These are phyloP conservation scores for Lonchura striata DNA, from an alignment of 2,113 vertebrate species.

Conservation along the genomic window DNA sequence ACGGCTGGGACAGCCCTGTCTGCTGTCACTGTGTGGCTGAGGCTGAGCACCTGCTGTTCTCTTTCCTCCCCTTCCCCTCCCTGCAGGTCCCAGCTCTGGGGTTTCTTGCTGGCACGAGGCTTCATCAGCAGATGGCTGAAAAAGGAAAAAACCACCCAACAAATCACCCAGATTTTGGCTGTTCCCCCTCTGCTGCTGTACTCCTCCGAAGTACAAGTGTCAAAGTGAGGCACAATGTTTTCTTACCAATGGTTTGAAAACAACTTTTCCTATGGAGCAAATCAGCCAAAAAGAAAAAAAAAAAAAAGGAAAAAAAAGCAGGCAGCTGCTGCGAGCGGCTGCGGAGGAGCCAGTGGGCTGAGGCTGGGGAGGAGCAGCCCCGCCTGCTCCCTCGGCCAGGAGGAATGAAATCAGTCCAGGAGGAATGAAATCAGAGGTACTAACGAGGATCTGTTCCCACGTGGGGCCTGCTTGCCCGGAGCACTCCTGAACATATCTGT, in stretches of 20 bases:
- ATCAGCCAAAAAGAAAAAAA: constrained; percentile 20
- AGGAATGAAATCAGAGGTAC: not conserved
- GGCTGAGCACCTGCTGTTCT: not conserved
- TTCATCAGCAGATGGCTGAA: constrained; percentile 24
- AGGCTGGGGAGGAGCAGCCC: not conserved
- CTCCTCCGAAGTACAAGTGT: not conserved
- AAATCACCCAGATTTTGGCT: constrained; percentile 20
- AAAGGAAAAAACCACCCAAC: not conserved
- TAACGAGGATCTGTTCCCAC: not conserved
- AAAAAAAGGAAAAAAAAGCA: not conserved
- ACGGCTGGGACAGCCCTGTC: fast-evolving
- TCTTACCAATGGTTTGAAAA: constrained; percentile 11
- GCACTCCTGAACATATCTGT: not conserved
- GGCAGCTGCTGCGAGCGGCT: not conserved
- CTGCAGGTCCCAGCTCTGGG: constrained; percentile 47
- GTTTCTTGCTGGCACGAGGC: constrained; percentile 22
- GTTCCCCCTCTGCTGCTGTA: not conserved
- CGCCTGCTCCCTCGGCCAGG: not conserved
- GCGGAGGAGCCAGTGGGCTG: not conserved
- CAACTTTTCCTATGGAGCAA: not conserved
- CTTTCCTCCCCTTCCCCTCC: not conserved
- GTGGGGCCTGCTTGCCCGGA: not conserved
- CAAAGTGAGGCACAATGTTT: constrained; percentile 31
- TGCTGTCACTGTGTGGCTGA: not conserved
- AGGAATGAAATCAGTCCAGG: not conserved